phyloP scores from a whole-genome alignment of 2,113 vertebrate species.

The Onychostruthus taczanowskii region DNA sequence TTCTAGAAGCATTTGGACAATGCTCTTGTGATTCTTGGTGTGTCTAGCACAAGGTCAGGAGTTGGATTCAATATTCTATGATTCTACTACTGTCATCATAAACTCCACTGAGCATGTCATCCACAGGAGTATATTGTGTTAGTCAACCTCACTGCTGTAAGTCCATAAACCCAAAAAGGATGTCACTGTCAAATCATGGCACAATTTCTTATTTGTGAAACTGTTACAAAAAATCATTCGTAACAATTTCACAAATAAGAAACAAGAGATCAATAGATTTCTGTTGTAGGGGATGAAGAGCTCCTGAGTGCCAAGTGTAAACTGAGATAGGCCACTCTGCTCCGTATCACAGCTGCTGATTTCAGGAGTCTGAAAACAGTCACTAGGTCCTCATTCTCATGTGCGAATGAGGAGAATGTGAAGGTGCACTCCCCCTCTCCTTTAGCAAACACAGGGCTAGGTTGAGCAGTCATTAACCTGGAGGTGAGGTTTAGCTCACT shows the following conservation, averaged over 20 bases:
- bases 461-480: not conserved
- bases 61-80: not conserved
- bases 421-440: not conserved
- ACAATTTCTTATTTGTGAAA: too few species aligned
- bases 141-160: not conserved
- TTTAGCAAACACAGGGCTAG: not conserved
- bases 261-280: not conserved
- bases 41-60: not conserved
- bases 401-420: rapidly evolving
- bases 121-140: rapidly evolving
- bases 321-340: not conserved
- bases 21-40: not conserved
- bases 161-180: not conserved
- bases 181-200: not conserved
- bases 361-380: not conserved
- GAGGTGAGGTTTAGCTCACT: not conserved
- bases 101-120: not conserved
- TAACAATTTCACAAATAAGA: not conserved
- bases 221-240: too few species aligned
- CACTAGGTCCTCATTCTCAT: not conserved
- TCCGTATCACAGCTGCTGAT: not conserved
- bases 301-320: not conserved
- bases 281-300: not conserved
- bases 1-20: not conserved
- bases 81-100: not conserved